phyloP scores from a whole-genome alignment of 2,888 invertebrate species.

The Temnothorax ravouxi region DNA sequence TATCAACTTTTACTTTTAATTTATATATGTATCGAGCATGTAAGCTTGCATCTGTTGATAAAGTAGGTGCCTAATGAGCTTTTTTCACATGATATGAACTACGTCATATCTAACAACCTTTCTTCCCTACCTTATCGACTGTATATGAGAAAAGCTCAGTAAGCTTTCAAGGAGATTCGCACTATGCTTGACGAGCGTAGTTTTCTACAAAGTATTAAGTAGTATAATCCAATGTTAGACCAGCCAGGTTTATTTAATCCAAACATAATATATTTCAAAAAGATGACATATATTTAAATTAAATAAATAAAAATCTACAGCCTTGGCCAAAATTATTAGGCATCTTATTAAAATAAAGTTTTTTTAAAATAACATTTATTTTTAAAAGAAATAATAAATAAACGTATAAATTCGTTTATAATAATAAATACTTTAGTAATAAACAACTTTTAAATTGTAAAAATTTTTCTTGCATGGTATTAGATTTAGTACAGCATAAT shows the following conservation, averaged over 20 bases:
- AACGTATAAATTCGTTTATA: too few relatives aligned
- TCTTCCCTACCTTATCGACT: slow-evolving; percentile 66
- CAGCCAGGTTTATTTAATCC: neutral
- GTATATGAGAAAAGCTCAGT: neutral
- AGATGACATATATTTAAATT: neutral
- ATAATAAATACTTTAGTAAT: too few relatives aligned
- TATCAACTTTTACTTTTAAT: neutral
- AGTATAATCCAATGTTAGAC: neutral
- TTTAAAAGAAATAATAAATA: too few relatives aligned
- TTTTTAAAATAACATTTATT: too few relatives aligned
- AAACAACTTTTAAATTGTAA: too few relatives aligned
- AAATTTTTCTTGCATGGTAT: too few relatives aligned
- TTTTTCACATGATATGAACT: slow-evolving; percentile 34
- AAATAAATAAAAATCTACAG: neutral
- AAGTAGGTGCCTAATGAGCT: slow-evolving; percentile 63
- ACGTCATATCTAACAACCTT: slow-evolving; percentile 6
- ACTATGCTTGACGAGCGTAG: neutral
- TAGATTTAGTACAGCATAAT: too few relatives aligned
- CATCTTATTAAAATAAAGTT: too few relatives aligned
- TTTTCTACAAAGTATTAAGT: neutral
- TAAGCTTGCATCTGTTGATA: slow-evolving; percentile 61
- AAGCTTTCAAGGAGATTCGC: slow-evolving; percentile 48
- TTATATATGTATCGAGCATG: neutral
- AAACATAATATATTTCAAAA: neutral
- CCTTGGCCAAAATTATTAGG: too few relatives aligned